Evolutionary conservation across 2,888 invertebrate species (phyloP), one percentile per base, ranked within the genome.

Genomic region (Anorthoa munda): DNA sequence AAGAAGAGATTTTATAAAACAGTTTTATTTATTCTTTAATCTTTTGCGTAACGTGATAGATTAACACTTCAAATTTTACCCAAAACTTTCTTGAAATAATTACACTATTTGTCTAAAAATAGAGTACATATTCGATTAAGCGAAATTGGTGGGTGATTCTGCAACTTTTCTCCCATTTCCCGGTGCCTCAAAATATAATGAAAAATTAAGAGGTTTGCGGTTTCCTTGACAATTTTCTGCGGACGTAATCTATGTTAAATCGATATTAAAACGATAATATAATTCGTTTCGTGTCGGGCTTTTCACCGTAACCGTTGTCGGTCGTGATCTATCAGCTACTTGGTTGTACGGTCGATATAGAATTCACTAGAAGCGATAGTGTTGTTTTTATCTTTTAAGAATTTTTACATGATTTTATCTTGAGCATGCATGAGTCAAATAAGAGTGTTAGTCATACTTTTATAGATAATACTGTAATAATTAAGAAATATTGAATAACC

Each of bases 251-350:
- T 81, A 80, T 87, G 68, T 55, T 59, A 72, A 76, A 72, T 82
- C 84, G 86, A 86, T 86, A 85, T 84, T 88, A 86, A 88, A 90
- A 87, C 85, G 81, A 86, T 88, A 88, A 82, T 87, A 86, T 86
- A 87, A 85, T 88, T 87, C 83, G 85, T 86, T 86, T 87, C 81
- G 79, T 71, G 77, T 80, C 66, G 74, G 79, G 84, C 87, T 86
- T 91, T 93, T 93, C 92, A 90, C 91, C 88, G 86, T 80, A 86
- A 87, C 80, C 65, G 77, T 77, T 81, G 78, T 82, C 67, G 71
- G 79, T 86, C 88, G 89, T 90, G 92, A 90, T 92, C 87, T 92
- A 90, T 90, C 90, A 83, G 75, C 81, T 77, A 78, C 80, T 85
- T 83, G 63, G 77, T 72, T 61, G 31, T 46, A 77, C 65, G 46